Evolutionary conservation across 2,797 vertebrate genomes (phyloP).

Genomic region (Tangara arthus): DNA sequence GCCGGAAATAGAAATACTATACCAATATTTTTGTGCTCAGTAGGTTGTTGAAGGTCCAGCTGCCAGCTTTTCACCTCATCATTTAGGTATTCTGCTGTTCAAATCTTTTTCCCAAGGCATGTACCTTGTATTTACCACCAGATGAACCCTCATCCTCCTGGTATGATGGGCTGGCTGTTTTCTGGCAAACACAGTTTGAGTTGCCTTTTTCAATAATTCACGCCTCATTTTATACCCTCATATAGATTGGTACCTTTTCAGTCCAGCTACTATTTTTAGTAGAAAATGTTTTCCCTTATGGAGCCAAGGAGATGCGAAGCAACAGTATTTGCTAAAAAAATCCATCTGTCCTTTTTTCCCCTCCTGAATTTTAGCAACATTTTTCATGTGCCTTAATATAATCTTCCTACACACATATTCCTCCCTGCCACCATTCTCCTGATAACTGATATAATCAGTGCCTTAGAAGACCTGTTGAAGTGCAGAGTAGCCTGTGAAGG

Average conservation of each 20-base stretch:
- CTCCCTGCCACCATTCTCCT: neutral
- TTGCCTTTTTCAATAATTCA: slow-evolving; percentile 64
- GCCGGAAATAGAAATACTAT: neutral
- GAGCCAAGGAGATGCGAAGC: slow-evolving; percentile 70
- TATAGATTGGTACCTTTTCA: slow-evolving; percentile 67
- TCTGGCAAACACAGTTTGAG: slow-evolving; percentile 48
- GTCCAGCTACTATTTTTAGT: slow-evolving; percentile 63
- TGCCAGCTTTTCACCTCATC: slow-evolving; percentile 12
- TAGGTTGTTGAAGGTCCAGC: neutral
- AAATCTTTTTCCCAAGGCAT: neutral
- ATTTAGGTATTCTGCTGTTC: neutral
- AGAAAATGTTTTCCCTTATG: slow-evolving; percentile 62
- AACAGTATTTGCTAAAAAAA: slow-evolving; percentile 55
- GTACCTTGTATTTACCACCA: neutral
- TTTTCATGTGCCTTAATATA: slow-evolving; percentile 51
- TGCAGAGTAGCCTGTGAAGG: neutral
- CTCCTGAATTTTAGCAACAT: slow-evolving; percentile 64
- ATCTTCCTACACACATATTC: slow-evolving; percentile 12
- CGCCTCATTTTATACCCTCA: slow-evolving; percentile 65
- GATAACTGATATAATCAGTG: slow-evolving; percentile 24
- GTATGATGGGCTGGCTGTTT: slow-evolving; percentile 32
- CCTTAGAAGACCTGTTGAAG: slow-evolving; percentile 15
- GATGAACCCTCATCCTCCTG: neutral
- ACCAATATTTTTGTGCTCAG: neutral
- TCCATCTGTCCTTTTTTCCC: slow-evolving; percentile 68